Conservation (phyloP, 2,113 vertebrate species). For the Marcusenius ussheri region DNA sequence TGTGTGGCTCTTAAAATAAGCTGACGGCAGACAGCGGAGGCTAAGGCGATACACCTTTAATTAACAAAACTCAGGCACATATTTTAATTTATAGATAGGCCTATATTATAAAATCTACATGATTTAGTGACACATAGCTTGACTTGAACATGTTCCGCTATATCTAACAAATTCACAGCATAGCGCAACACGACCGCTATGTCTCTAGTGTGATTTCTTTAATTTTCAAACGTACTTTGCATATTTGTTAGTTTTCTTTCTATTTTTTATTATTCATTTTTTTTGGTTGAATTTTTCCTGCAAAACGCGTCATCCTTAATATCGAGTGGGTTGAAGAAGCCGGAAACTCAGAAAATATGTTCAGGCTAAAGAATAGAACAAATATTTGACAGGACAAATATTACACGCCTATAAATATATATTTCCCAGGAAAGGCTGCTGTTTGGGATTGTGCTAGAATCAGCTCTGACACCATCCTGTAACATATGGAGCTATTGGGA, state of each 20-base stretch:
- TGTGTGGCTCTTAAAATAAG: background rate
- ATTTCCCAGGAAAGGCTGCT: background rate
- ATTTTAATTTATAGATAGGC: background rate
- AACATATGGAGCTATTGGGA: background rate
- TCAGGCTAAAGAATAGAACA: background rate
- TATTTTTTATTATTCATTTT: background rate
- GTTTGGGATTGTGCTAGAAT: background rate
- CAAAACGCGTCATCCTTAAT: background rate
- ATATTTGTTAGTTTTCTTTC: background rate
- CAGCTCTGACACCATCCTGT: background rate
- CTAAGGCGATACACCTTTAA: background rate
- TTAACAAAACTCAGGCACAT: background rate
- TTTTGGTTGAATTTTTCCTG: background rate
- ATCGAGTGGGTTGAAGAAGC: background rate
- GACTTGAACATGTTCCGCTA: background rate
- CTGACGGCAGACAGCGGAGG: too few species aligned
- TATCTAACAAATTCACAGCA: background rate
- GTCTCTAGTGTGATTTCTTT: background rate
- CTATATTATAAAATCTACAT: background rate
- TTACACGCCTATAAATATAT: conserved; percentile 12
- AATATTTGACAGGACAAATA: conserved; percentile 12
- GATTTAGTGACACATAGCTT: background rate
- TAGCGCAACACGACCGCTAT: background rate
- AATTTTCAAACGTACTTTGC: background rate
- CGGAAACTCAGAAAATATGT: background rate